These are phyloP conservation scores for Holocentrus rufus DNA, from an alignment of 2,797 vertebrate genomes.

Conservation along the genomic window DNA sequence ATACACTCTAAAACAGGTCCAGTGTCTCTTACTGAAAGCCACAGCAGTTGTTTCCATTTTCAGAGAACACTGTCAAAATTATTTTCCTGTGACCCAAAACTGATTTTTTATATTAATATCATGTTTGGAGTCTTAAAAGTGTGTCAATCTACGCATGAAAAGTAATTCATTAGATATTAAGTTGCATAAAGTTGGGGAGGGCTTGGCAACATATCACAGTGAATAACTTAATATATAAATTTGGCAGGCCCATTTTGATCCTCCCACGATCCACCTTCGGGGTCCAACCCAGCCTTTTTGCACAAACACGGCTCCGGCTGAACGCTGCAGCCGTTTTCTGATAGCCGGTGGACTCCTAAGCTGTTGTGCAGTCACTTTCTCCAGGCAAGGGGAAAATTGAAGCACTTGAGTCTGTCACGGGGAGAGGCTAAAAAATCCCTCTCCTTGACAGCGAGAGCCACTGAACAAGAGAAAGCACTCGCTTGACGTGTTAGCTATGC, in stretches of 20 bases:
- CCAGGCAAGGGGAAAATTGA: constrained; percentile 55
- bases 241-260: constrained; percentile 3
- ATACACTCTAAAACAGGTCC: too few relatives aligned
- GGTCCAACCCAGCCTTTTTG: background rate
- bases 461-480: constrained; percentile 73
- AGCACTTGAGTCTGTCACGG: constrained; percentile 62
- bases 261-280: constrained; percentile 8
- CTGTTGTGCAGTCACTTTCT: constrained; percentile 49
- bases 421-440: constrained; percentile 39
- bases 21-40: too few relatives aligned
- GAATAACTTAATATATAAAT: too few relatives aligned
- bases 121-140: too few relatives aligned
- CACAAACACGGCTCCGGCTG: constrained; percentile 5
- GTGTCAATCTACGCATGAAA: background rate
- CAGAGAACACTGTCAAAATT: background rate
- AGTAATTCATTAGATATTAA: too few relatives aligned
- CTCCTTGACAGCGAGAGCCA: constrained; percentile 54
- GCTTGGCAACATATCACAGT: too few relatives aligned
- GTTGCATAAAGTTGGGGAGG: too few relatives aligned
- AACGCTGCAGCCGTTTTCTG: background rate
- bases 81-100: background rate
- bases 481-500: constrained; percentile 50
- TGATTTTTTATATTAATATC: too few relatives aligned
- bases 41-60: too few relatives aligned
- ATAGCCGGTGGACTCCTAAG: constrained; percentile 35